Conservation (phyloP, 2,888 invertebrate genomes). For the Drymonia ruficornis region DNA sequence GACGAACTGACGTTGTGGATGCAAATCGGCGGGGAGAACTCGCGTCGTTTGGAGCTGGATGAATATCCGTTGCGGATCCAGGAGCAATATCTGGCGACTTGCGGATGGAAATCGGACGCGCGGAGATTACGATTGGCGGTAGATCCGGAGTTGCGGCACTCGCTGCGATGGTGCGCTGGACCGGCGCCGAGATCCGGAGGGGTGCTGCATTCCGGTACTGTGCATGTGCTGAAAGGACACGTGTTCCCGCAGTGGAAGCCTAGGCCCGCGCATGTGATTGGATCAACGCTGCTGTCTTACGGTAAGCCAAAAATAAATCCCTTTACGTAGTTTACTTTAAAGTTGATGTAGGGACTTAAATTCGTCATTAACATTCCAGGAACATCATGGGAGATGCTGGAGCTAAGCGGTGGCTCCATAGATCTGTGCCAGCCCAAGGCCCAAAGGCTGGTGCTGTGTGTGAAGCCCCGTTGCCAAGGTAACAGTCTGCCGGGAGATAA, state of each 20-base stretch:
- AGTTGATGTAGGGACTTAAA: not conserved
- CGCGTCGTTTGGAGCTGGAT: conserved; percentile 79
- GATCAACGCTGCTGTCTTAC: conserved; percentile 85
- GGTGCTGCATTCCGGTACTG: conserved; percentile 74
- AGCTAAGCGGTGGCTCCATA: conserved; percentile 73
- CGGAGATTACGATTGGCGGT: conserved; percentile 86
- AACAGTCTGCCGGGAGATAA: conserved; percentile 60
- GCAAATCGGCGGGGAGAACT: conserved; percentile 84
- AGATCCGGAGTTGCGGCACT: conserved; percentile 86
- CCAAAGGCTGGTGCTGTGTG: conserved; percentile 72
- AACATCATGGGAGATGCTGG: conserved; percentile 70
- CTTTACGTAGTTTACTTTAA: not conserved
- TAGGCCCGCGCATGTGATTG: conserved; percentile 84
- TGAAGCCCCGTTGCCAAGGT: conserved; percentile 72
- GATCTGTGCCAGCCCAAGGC: conserved; percentile 76
- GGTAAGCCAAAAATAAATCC: conserved; percentile 50
- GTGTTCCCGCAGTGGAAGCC: conserved; percentile 89
- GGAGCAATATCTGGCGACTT: conserved; percentile 84
- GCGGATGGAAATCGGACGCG: conserved; percentile 85
- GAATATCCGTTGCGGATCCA: conserved; percentile 86
- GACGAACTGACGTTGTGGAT: conserved; percentile 80
- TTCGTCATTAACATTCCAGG: conserved; percentile 49
- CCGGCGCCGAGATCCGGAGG: conserved; percentile 80
- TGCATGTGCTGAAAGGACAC: conserved; percentile 87
- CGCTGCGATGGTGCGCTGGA: conserved; percentile 86